Evolutionary conservation across 2,797 vertebrate species (phyloP), one percentile per base, ranked within the genome.

Genomic region (Squalus acanthias): DNA sequence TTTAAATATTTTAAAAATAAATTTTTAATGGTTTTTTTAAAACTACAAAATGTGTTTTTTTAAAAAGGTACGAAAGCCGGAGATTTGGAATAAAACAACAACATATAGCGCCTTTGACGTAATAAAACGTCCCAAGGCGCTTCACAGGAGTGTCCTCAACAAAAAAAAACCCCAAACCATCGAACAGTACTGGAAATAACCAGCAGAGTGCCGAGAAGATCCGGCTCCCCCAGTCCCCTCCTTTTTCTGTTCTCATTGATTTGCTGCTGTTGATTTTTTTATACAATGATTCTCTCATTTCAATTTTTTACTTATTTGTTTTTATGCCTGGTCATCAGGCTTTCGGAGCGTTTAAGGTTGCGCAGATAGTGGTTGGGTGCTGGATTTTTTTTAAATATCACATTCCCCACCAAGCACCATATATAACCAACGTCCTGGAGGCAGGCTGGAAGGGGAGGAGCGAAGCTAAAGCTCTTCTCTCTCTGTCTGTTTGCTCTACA

Each of bases 41-140:
- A 39, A 39, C 39, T 39, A 39, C 39, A 39, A 39, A 39, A 39
- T 39, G 39, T 39, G 39, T 39, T 57, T 57, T 57, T 57, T 57
- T 96, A 96, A 65, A 26, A 96, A 70, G 70, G 96, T 26, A 24
- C 96, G 29, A 96, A 96, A 79, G n/a, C 46, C n/a, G 39, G 92
- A 96, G n/a, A 96, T 29, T 46, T 50, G 39, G 46, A 91, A 10
- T 50, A 63, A 57, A 57, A 5, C 39, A 39, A 39, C 39, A 60
- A 57, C 39, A 46, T 24, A 89, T 7, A 24, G 33, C 39, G 39
- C 39, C 39, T 39, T 39, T 39, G 39, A 39, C 39, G 39, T 39
- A 39, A 39, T 39, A 39, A 39, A 39, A 39, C 39, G 39, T 39
- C 39, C 39, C 39, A 39, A 39, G 39, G 39, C 39, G 39, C 39